Base-by-base conservation (phyloP, 2,888 invertebrate species). In the Caenorhabditis sinica region DNA sequence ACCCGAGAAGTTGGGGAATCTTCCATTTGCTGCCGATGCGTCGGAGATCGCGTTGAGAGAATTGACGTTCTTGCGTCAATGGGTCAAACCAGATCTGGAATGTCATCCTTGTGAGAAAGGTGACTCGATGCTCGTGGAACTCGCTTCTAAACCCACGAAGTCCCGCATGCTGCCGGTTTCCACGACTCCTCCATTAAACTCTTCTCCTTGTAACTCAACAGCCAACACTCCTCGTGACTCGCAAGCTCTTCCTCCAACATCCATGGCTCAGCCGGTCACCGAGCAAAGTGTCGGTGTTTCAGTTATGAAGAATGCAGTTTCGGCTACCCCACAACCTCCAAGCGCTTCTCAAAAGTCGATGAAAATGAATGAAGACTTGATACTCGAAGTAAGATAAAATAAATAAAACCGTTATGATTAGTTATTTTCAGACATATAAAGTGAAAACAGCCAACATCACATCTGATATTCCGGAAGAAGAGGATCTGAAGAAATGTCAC, bases 391-490 rank as follows among this genome's bases (percentile, higher is more conserved):
- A 63, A 40, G 8, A 20, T 23, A 9, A 43, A n/a, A n/a, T n/a
- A n/a, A n/a, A n/a, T n/a, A n/a, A n/a, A n/a, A n/a, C n/a, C 33
- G 63, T 20, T 60, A 28, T n/a, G 33, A 25, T 28, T 33, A n/a
- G n/a, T 3, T 17, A 33, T 49, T 49, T 49, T 49, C 49, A 17
- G 15, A 49, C 15, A 11, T 49, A n/a, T 4, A n/a, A n/a, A 49
- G 4, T 28, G 36, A 30, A 60, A 36, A 60, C 23, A n/a, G 45
- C 69, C 1, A 33, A 40, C 23, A 69, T 69, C 40, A 69, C 69
- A 28, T 69, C 69, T 40, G 69, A 69, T 28, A 43, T 69, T 69
- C 40, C 25, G n/a, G 69, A 69, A 17, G 69, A 56, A n/a, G 56
- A 56, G 8, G 33, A 56, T 5, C 43, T 69, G 69, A 69, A 69